Percentiles rank a stretch among this genome's conserved stretches.
Conservation (phyloP, 2,888 invertebrate genomes). For the Iselma pallidipennis region DNA sequence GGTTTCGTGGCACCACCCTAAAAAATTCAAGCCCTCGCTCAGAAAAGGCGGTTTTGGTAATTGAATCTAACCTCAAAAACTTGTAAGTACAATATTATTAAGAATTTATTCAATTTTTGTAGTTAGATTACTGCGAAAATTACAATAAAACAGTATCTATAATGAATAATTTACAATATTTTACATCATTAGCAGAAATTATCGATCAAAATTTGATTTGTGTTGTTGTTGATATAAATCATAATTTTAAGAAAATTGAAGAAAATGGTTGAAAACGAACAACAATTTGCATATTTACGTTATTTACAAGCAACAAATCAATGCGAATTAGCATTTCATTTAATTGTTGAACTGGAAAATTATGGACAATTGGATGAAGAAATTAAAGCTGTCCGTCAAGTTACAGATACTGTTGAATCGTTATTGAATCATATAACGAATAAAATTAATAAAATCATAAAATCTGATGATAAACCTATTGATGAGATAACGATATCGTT, state of each 20-base stretch:
- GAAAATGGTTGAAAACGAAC: slow-evolving; percentile 3
- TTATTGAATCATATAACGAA: slow-evolving; percentile 28
- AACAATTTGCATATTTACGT: slow-evolving; percentile 25
- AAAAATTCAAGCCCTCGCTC: no score
- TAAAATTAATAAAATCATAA: slow-evolving; percentile 23
- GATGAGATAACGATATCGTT: slow-evolving; percentile 13
- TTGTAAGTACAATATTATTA: no score
- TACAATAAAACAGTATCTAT: background rate
- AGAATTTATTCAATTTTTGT: no score
- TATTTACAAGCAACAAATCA: slow-evolving; percentile 13
- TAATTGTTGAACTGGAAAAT: slow-evolving; percentile 16
- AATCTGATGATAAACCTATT: slow-evolving; percentile 3
- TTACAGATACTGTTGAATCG: slow-evolving; percentile 24
- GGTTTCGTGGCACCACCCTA: no score
- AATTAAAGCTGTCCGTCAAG: slow-evolving; percentile 23
- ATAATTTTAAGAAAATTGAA: no score
- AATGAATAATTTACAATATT: background rate
- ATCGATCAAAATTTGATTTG: no score
- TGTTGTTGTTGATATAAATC: no score
- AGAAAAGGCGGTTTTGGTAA: no score
- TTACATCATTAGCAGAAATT: background rate
- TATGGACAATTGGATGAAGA: slow-evolving; percentile 19
- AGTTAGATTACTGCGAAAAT: background rate
- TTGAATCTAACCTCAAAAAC: no score
- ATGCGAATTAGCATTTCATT: slow-evolving; percentile 27